Evolutionary conservation across 2,113 vertebrate species (phyloP).

Genomic region (Apodemus speciosus): DNA sequence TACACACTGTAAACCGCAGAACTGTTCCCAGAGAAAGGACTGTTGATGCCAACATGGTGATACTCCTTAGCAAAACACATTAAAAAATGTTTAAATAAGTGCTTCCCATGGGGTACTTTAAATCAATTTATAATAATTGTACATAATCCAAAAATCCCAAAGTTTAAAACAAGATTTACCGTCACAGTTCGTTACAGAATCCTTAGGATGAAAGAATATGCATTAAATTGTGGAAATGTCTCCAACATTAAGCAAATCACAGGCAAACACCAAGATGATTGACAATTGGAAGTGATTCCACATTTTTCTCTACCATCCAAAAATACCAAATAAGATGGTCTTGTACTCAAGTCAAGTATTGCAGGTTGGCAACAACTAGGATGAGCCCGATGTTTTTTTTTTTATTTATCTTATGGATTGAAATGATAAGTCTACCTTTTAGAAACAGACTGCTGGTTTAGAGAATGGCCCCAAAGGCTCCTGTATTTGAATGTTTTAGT

Average conservation of each 20-base stretch:
- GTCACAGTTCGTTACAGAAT: background rate
- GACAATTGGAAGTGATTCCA: background rate
- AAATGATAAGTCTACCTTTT: background rate
- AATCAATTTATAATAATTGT: background rate
- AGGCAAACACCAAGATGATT: background rate
- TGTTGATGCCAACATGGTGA: background rate
- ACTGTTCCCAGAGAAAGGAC: background rate
- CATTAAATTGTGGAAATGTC: background rate
- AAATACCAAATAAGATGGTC: background rate
- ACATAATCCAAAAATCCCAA: background rate
- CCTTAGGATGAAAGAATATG: background rate
- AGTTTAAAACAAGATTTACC: background rate
- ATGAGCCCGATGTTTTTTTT: background rate
- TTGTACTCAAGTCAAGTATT: conserved; percentile 1
- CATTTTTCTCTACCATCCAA: background rate
- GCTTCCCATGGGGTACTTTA: background rate
- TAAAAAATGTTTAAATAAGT: background rate
- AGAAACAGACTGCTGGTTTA: background rate
- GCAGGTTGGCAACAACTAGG: background rate
- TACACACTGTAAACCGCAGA: background rate
- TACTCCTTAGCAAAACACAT: background rate
- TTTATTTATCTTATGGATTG: background rate
- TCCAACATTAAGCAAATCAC: conserved; percentile 36
- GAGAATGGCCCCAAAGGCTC: background rate
- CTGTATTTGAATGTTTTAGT: background rate